A percentile compares a stretch with the other conserved stretches of the same genome.
These are phyloP conservation scores for Syngnathus acus DNA, from an alignment of 2,797 vertebrate species.

Conservation along the genomic window DNA sequence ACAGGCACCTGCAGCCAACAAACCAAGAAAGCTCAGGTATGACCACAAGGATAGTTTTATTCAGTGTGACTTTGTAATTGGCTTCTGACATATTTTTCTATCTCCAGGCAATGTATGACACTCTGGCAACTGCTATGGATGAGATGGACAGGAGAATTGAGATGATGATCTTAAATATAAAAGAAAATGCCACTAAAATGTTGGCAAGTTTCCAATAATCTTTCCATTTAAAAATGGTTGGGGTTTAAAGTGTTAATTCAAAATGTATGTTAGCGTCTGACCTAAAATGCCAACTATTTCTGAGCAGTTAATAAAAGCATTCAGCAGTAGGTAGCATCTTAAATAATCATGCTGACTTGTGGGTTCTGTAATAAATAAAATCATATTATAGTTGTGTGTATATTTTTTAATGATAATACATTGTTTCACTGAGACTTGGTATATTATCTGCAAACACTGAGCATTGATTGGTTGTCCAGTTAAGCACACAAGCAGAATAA, in stretches of 20 bases:
- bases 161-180: conserved; percentile 40
- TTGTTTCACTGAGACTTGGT: too few relatives aligned
- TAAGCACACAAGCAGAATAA: conserved; percentile 3
- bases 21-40: conserved; percentile 67
- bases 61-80: background rate
- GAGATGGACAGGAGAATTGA: conserved; percentile 59
- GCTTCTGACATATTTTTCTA: background rate
- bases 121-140: conserved; percentile 48
- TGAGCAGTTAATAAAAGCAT: background rate
- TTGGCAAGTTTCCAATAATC: conserved; percentile 29
- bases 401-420: too few relatives aligned
- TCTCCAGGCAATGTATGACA: conserved; percentile 60
- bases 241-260: too few relatives aligned
- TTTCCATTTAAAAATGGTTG: too few relatives aligned
- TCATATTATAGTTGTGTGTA: too few relatives aligned
- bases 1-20: conserved; percentile 60
- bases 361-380: too few relatives aligned
- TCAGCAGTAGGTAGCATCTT: too few relatives aligned
- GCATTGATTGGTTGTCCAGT: background rate
- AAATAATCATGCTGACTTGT: too few relatives aligned
- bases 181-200: conserved; percentile 45
- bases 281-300: background rate
- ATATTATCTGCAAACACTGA: too few relatives aligned
- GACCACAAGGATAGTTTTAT: too few relatives aligned
- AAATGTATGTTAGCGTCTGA: too few relatives aligned